Evolutionary conservation across 2,888 invertebrate species (phyloP), one percentile per base, ranked within the genome.

Genomic region (Melanotus villosus): DNA sequence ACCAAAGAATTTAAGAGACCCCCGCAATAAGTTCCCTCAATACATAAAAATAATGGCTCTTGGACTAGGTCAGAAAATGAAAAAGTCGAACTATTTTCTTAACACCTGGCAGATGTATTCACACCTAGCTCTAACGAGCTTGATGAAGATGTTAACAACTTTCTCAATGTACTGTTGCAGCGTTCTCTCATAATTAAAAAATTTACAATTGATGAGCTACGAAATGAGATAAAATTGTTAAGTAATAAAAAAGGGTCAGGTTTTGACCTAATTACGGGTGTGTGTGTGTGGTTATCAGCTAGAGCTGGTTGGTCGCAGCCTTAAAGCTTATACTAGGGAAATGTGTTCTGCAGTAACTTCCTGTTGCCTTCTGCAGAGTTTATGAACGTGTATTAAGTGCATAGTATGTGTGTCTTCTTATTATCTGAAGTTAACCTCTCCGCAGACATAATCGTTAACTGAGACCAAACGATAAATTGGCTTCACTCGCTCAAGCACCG

Each of bases 81-180:
- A 47, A 21, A 21, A 21, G 41, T 41, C n/a, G 16, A 41, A 41
- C 41, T 41, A 41, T 41, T 16, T 9, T 3, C 41, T 16, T 16
- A 41, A 47, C 23, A 47, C n/a, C 23, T 47, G n/a, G 23, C 23
- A 47, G 47, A 21, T 16, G 23, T 47, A 47, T 47, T 47, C n/a
- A 21, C 23, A 47, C 47, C 47, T 47, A n/a, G 21, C 23, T 47
- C 47, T 47, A 16, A 47, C 16, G 26, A 47, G 16, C 18, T 47
- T 47, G 47, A 4, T 23, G 26, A 47, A 47, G 47, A 21, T 21
- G 47, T 47, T 47, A 10, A 43, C 1, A 47, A 47, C 47, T 21
- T 23, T 23, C 23, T 47, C 23, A 10, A 47, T 5, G n/a, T n/a
- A 21, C 47, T 16, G 16, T 16, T 47, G 14, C 19, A 47, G 21